Evolutionary conservation across 2,113 vertebrate species (phyloP).

Genomic region (Neotoma lepida): DNA sequence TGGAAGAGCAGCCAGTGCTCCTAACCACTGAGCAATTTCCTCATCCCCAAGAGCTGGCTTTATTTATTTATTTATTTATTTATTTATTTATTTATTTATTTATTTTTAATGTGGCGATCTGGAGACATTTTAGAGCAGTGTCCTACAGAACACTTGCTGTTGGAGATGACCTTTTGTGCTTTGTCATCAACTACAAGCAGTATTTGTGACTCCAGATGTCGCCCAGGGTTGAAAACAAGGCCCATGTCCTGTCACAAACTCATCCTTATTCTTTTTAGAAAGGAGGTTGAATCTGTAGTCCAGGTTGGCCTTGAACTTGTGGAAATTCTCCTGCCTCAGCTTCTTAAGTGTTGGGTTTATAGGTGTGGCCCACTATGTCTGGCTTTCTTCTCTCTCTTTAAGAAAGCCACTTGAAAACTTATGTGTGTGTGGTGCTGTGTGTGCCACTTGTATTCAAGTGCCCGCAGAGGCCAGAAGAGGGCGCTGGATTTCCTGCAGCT

Average conservation of each 20-base stretch:
- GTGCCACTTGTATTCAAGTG: not conserved
- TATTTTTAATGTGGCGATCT: not conserved
- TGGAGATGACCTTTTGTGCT: not conserved
- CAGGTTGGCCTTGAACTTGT: not conserved
- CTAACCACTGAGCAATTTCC: not conserved
- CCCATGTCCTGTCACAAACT: too few relatives aligned
- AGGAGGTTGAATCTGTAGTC: not conserved
- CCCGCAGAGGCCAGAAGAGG: not conserved
- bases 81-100: not conserved
- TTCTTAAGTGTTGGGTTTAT: not conserved
- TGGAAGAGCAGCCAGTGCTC: not conserved
- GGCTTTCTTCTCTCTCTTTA: not conserved
- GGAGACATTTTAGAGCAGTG: not conserved
- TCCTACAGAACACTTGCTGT: not conserved
- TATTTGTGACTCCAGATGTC: not conserved
- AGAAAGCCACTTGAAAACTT: not conserved
- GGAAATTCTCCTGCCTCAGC: not conserved
- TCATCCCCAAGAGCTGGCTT: not conserved
- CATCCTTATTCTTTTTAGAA: not conserved
- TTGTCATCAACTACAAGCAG: not conserved
- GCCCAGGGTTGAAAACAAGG: not conserved
- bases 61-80: not conserved
- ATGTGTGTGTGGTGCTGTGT: not conserved
- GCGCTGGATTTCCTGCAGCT: not conserved
- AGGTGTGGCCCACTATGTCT: not conserved